These are phyloP conservation scores for Alsophila aescularia DNA, from an alignment of 2,888 invertebrate species.

Conservation along the genomic window DNA sequence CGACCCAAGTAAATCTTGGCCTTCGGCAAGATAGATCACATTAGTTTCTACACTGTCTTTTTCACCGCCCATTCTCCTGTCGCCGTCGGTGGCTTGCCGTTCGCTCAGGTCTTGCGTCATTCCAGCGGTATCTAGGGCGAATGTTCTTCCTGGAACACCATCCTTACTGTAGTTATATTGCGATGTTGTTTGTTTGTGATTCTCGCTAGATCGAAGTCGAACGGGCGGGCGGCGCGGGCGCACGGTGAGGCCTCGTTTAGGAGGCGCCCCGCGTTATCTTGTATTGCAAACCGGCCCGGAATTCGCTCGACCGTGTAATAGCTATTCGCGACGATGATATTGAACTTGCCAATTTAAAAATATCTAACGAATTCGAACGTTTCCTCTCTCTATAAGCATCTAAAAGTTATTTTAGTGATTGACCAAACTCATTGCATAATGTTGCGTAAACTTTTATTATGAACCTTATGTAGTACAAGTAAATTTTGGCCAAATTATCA, in stretches of 20 bases:
- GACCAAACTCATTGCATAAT: too few species aligned
- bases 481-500: too few species aligned
- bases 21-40: too few species aligned
- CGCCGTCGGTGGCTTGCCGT: too few species aligned
- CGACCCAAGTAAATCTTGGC: too few species aligned
- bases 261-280: slow-evolving; percentile 76
- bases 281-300: slow-evolving; percentile 59
- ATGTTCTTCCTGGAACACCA: neutral
- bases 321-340: slow-evolving; percentile 57
- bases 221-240: slow-evolving; percentile 36
- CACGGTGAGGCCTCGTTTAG: slow-evolving; percentile 70
- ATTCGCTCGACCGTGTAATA: slow-evolving; percentile 70
- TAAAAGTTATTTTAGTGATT: neutral
- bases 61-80: too few species aligned
- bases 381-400: neutral
- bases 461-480: too few species aligned
- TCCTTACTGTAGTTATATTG: slow-evolving; percentile 15
- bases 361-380: slow-evolving; percentile 2
- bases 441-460: too few species aligned
- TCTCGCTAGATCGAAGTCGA: slow-evolving; percentile 54
- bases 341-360: slow-evolving; percentile 44
- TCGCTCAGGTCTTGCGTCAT: too few species aligned
- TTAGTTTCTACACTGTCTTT: too few species aligned
- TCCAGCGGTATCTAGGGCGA: too few species aligned
- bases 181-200: slow-evolving; percentile 67